Base-by-base conservation (phyloP, 2,888 invertebrate species). In the Latrodectus hesperus region DNA sequence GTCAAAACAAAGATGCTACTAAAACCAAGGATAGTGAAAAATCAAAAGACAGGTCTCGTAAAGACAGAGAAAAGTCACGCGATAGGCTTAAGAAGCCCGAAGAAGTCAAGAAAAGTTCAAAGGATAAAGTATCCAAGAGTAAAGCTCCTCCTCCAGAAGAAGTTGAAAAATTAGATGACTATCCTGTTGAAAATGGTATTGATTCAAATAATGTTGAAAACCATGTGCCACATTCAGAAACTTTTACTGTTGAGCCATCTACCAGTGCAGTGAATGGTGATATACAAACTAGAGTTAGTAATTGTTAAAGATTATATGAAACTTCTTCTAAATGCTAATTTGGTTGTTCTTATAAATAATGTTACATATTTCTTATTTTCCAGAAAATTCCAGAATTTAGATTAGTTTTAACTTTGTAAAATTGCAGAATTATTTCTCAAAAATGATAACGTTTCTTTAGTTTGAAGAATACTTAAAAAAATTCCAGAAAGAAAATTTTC, bases 121-220 rank as follows among this genome's bases (percentile, higher is more conserved):
- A 70, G 88, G 82, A 84, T 89, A 90, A 81, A 73, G 78, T 67
- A 60, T 73, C 84, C 73, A 81, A 88, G n/a, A 16, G 64, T 85
- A 90, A 53, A 89, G 82, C 78, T 5, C 9, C 22, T 17, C 49
- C 49, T 72, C 67, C 53, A 22, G 81, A 84, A 83, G 73, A 84
- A 86, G 89, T 51, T 88, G 90, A 89, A 90, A 91, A 65, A 9
- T 73, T 90, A 90, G 82, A 88, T 89, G 80, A 90, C 89, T 64
- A 90, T 90, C 52, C 91, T 90, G 80, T 91, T 91, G 89, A 91
- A 90, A 84, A 90, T 90, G 65, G 90, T 90, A 38, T 89, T 22
- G 65, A 76, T 53, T 52, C 55, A 17, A 80, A 83, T 53, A 83
- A 86, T 77, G 38, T 73, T 12, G 82, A 84, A 77, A 81, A 79